Evolutionary conservation across 2,888 invertebrate species (phyloP).

Genomic region (Rhagonycha lutea): DNA sequence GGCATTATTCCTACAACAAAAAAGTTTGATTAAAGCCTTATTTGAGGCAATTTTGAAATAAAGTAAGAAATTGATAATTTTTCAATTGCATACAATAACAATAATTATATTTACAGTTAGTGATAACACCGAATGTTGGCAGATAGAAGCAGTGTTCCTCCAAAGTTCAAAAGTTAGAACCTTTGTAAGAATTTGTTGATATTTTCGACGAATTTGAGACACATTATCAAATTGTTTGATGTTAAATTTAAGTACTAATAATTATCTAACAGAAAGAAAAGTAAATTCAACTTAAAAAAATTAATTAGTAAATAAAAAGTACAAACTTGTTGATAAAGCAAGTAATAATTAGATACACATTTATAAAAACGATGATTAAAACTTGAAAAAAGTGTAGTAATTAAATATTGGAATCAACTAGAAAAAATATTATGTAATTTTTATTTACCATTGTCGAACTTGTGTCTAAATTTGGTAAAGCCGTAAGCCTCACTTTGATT

Average conservation of each 20-base stretch:
- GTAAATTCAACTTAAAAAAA: neutral
- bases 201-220: neutral
- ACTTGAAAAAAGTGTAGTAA: neutral
- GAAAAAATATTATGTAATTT: neutral
- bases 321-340: neutral
- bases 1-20: slow-evolving; percentile 31
- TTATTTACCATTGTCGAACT: neutral
- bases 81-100: neutral
- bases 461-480: neutral
- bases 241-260: neutral
- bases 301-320: neutral
- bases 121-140: neutral
- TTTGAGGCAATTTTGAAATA: neutral
- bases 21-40: neutral
- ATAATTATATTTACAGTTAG: neutral
- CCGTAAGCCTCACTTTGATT: neutral
- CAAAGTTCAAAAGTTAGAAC: slow-evolving; percentile 2
- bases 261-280: neutral
- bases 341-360: neutral
- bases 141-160: neutral
- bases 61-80: neutral
- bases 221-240: neutral
- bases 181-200: slow-evolving; percentile 4
- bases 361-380: neutral
- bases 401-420: neutral